Evolutionary conservation across 2,888 invertebrate species (phyloP).

Genomic region (Celastrina argiolus): DNA sequence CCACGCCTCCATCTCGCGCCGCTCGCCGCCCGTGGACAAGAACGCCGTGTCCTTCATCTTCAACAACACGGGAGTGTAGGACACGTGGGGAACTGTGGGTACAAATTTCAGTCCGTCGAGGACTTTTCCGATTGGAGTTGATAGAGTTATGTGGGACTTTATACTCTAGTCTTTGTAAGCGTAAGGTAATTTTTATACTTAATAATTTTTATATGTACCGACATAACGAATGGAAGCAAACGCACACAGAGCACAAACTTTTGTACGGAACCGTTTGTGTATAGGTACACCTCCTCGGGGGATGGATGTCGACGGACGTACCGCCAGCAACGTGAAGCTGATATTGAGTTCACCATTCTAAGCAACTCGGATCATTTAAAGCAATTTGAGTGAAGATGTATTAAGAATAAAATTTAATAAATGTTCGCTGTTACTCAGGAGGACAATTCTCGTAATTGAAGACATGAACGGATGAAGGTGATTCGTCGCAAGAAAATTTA

Average conservation of each 20-base stretch:
- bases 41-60: constrained; percentile 78
- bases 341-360: not conserved
- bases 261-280: constrained; percentile 22
- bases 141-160: constrained; percentile 55
- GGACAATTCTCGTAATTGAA: too few relatives aligned
- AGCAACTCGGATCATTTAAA: not conserved
- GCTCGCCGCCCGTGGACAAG: constrained; percentile 73
- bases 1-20: constrained; percentile 77
- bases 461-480: too few relatives aligned
- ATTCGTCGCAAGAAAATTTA: too few relatives aligned
- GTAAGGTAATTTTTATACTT: constrained; percentile 37
- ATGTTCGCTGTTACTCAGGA: not conserved
- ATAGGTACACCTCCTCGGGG: not conserved
- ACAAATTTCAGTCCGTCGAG: constrained; percentile 44
- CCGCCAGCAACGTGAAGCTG: not conserved
- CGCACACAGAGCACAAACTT: constrained; percentile 37
- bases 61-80: constrained; percentile 86
- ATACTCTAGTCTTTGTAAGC: constrained; percentile 40
- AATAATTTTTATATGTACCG: constrained; percentile 30
- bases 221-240: constrained; percentile 34
- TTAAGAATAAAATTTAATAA: too few relatives aligned
- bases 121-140: constrained; percentile 45
- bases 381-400: not conserved
- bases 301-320: not conserved
- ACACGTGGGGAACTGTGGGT: constrained; percentile 30